Evolutionary conservation across 2,797 vertebrate species (phyloP).

Genomic region (Allobates femoralis): DNA sequence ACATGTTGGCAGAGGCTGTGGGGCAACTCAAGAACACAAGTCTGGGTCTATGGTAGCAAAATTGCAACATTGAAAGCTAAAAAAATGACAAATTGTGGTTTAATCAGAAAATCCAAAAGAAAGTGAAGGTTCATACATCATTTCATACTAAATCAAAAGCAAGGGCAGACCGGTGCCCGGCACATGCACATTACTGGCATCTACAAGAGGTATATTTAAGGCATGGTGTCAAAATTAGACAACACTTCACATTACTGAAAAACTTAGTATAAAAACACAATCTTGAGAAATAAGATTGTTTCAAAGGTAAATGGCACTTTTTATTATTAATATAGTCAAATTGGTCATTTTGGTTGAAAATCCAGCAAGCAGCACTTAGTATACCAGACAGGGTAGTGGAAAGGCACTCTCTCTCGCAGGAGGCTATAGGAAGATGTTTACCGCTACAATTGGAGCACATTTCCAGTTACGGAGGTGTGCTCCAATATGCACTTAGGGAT

Average conservation of each 20-base stretch:
- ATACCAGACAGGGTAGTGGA: conserved; percentile 21
- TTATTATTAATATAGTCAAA: conserved; percentile 33
- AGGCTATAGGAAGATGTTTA: conserved; percentile 4
- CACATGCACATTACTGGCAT: conserved; percentile 41
- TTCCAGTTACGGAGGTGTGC: not conserved
- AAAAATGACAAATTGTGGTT: conserved; percentile 15
- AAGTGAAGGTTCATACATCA: conserved; percentile 13
- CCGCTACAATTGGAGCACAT: not conserved
- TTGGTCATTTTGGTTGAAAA: conserved; percentile 40
- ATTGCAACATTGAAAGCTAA: not conserved
- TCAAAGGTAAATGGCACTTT: conserved; percentile 56
- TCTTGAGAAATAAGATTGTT: conserved; percentile 35
- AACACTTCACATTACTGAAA: conserved; percentile 40
- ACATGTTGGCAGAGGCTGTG: not conserved
- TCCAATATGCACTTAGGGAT: not conserved
- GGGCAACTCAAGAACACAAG: not conserved
- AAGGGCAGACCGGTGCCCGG: conserved; percentile 15
- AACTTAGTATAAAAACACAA: conserved; percentile 48
- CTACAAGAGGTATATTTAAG: conserved; percentile 44
- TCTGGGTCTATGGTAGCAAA: not conserved
- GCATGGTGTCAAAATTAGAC: conserved; percentile 38
- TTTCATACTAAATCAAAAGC: not conserved
- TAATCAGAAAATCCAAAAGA: not conserved
- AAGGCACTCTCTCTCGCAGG: conserved; percentile 47
- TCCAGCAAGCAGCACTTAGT: conserved; percentile 54